Percentiles rank a stretch among this genome's conserved stretches.
phyloP scores from a whole-genome alignment of 2,113 vertebrate genomes.

The Oreotragus oreotragus region DNA sequence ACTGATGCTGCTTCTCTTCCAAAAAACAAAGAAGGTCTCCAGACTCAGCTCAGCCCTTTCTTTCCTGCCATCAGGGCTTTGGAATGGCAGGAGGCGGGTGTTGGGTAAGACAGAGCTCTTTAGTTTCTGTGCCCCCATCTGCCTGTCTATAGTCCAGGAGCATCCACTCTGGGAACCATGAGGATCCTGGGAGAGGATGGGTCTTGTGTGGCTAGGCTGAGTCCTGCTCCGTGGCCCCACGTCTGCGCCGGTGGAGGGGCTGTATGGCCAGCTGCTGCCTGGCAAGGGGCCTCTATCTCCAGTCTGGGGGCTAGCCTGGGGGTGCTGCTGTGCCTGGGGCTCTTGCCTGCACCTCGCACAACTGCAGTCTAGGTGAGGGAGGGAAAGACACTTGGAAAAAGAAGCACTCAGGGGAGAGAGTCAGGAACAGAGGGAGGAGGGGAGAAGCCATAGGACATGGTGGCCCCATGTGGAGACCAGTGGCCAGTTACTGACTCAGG shows the following conservation, averaged over 20 bases:
- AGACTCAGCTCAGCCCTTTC: background rate
- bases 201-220: background rate
- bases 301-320: background rate
- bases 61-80: background rate
- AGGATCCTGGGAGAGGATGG: background rate
- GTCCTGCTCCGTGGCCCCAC: background rate
- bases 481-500: background rate
- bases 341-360: background rate
- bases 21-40: background rate
- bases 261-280: background rate
- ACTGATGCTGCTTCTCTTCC: background rate
- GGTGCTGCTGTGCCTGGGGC: too few relatives aligned
- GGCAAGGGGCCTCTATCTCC: background rate
- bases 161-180: background rate
- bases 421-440: background rate
- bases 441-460: background rate
- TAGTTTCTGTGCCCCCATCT: background rate
- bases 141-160: background rate
- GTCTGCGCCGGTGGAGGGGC: background rate
- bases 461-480: background rate
- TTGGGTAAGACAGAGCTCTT: slow-evolving; percentile 46
- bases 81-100: slow-evolving; percentile 35
- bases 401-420: background rate
- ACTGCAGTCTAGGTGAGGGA: background rate
- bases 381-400: background rate